Base-by-base conservation (phyloP, 1,140 invertebrate species). In the Paramacrobiotus metropolitanus region DNA sequence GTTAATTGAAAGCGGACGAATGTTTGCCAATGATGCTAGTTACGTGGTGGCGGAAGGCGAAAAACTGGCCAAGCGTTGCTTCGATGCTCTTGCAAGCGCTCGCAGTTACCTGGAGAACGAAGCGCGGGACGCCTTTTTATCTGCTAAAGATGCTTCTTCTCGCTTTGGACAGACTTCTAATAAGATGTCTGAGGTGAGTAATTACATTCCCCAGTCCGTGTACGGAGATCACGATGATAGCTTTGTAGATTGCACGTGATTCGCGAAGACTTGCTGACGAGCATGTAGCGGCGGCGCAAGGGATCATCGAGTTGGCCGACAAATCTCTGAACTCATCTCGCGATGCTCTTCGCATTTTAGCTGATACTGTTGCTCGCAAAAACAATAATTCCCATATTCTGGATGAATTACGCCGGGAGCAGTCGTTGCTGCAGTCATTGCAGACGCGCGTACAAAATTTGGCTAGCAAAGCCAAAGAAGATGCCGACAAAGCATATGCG, bases 111-210 rank as follows among this genome's bases (percentile, higher is more conserved):
- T 93, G 24, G 82, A 85, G 60, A 82, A 80, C 1, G 85, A 91
- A 68, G 89, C 87, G 2, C 76, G 77, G 24, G 77, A 77, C 28
- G 87, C 87, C 0, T 72, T 93, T 44, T 72, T 78, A 1, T 82
- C 84, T 66, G 90, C 90, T 0, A 78, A 81, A 68, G 81, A 85
- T 66, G 81, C 86, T 44, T 86, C 88, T 0, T 79, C 82, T 45
- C 81, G 87, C 71, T 87, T 88, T 71, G 90, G 89, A 2, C 83
- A 88, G 65, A 86, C 92, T 68, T 92, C 86, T 21, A 78, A 84
- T 28, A 82, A 86, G 66, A 93, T 95, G 85, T 88, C 88, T 1
- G 77, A 81, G 48, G 48, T 28, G 24, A 55, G 48, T 55, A 15
- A 28, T 9, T 4, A 9, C 4, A 4, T 55, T 55, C 48, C 15